Percentiles rank a stretch among this genome's conserved stretches.
Conservation (phyloP, 2,888 invertebrate genomes). For the Monoplex corrugatus region DNA sequence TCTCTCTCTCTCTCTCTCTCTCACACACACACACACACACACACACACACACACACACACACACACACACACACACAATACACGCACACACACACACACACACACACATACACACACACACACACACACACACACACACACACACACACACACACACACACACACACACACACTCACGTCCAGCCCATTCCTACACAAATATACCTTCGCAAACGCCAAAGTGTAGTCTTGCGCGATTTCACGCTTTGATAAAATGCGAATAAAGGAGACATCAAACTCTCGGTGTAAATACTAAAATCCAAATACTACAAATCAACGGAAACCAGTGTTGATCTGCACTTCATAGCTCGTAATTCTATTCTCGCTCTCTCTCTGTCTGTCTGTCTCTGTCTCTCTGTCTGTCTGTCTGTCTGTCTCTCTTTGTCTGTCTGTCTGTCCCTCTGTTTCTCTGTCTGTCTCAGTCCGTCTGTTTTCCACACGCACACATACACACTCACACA, state of each 20-base stretch:
- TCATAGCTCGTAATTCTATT: too few relatives aligned
- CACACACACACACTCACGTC: constrained; percentile 21
- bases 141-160: not conserved
- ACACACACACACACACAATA: not conserved
- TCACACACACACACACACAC: not conserved
- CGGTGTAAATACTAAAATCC: too few relatives aligned
- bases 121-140: constrained; percentile 8
- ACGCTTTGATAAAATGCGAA: too few relatives aligned
- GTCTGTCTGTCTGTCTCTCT: not conserved
- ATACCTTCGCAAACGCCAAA: too few relatives aligned
- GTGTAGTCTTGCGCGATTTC: too few relatives aligned
- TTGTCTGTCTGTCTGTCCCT: not conserved
- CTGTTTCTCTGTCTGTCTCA: not conserved
- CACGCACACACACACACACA: not conserved
- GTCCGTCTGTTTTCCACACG: not conserved
- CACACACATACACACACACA: constrained; percentile 4
- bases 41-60: not conserved
- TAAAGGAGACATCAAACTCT: too few relatives aligned
- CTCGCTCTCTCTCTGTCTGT: too few relatives aligned
- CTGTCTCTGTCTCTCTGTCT: not conserved
- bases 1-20: constrained; percentile 27
- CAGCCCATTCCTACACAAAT: not conserved
- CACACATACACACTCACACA: constrained; percentile 17
- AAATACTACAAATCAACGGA: too few relatives aligned
- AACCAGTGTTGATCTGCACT: too few relatives aligned